phyloP scores from a whole-genome alignment of 2,888 invertebrate genomes.

The Amitus sp. region DNA sequence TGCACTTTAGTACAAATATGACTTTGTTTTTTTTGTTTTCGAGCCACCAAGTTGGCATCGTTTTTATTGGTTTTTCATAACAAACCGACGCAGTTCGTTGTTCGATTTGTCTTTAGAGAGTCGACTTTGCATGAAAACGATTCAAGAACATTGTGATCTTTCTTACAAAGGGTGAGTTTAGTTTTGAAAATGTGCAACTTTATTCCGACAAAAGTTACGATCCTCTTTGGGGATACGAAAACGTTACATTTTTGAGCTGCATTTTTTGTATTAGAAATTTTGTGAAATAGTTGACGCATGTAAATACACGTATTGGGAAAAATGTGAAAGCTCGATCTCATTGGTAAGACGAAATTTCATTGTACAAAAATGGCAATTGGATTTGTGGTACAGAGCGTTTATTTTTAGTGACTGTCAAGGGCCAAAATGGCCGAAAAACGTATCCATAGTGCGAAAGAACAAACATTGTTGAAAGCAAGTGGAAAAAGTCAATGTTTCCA shows the following conservation, averaged over 20 bases:
- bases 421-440: conserved; percentile 1
- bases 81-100: too few species aligned
- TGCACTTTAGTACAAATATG: conserved; percentile 63
- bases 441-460: too few species aligned
- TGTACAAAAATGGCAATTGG: neutral
- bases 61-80: too few species aligned
- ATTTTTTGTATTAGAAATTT: conserved; percentile 8
- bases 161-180: neutral
- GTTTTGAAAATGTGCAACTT: neutral
- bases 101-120: too few species aligned
- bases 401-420: neutral
- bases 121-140: too few species aligned
- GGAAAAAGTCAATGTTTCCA: too few species aligned
- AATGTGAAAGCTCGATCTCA: conserved; percentile 17
- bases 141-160: neutral
- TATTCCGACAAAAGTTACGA: neutral
- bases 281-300: neutral
- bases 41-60: conserved; percentile 54
- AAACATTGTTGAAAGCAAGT: too few species aligned
- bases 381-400: conserved; percentile 14
- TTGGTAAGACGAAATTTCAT: conserved; percentile 1
- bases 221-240: too few species aligned
- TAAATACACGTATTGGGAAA: neutral
- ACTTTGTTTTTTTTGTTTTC: conserved; percentile 58
- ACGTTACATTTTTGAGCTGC: too few species aligned